phyloP scores from a whole-genome alignment of 2,888 invertebrate genomes.

The Disparrhopalites patrizii region DNA sequence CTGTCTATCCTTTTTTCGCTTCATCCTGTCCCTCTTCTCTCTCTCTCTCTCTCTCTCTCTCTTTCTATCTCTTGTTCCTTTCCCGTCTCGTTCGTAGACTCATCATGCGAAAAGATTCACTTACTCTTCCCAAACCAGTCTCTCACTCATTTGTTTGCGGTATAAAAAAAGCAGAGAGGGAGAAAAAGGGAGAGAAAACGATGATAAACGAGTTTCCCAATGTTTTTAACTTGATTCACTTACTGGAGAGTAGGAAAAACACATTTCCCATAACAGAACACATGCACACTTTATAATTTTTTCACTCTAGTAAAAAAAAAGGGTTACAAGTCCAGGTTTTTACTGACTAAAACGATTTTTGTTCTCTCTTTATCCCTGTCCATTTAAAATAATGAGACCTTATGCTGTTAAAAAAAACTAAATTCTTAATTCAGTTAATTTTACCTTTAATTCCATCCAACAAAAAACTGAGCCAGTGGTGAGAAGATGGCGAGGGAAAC shows the following conservation, averaged over 20 bases:
- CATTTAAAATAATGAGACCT: background rate
- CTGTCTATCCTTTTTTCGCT: too few relatives aligned
- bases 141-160: too few relatives aligned
- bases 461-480: too few relatives aligned
- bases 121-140: conserved; percentile 6
- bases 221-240: conserved; percentile 5
- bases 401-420: background rate
- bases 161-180: too few relatives aligned
- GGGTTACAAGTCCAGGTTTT: too few relatives aligned
- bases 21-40: too few relatives aligned
- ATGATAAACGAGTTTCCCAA: conserved; percentile 6
- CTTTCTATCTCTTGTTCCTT: background rate
- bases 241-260: too few relatives aligned
- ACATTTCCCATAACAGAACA: too few relatives aligned
- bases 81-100: background rate
- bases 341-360: background rate
- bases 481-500: too few relatives aligned
- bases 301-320: background rate
- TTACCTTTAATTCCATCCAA: too few relatives aligned
- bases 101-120: conserved; percentile 10
- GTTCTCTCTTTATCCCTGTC: background rate
- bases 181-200: background rate
- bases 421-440: too few relatives aligned
- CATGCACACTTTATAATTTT: background rate
- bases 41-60: conserved; percentile 1